Evolutionary conservation across 2,888 invertebrate genomes (phyloP), one percentile per base, ranked within the genome.

Genomic region (Dendrolimus houi): DNA sequence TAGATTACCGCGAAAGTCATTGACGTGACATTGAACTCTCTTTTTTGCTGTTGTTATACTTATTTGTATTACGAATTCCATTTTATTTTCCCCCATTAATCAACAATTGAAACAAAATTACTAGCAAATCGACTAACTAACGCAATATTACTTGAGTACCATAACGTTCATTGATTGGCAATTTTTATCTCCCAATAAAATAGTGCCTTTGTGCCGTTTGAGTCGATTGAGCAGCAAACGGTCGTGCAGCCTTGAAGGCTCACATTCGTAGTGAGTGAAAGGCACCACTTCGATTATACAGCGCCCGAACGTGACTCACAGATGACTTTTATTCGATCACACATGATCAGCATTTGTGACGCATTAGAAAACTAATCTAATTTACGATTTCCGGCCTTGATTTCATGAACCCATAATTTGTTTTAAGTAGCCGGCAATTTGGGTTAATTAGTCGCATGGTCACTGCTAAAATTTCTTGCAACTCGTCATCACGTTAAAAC

Each of bases 251-350:
- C 88, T 89, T 88, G 85, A 76, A 79, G 74, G 76, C 75, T 76
- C 74, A 71, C 75, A 81, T 79, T 83, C 72, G 73, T 81, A 85
- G 82, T 81, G 78, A 86, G 89, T 85, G 89, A 89, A 89, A 89
- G 89, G 88, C 78, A 67, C 67, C 69, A 68, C 68, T 65, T 70
- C 70, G 70, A 72, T 72, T 74, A 74, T 69, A 75, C 79, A 76
- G 76, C 72, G 69, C 69, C 59, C 56, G 60, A 65, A 69, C 76
- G 74, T 85, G 85, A 85, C 75, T 85, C 83, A 84, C 69, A 67
- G 64, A 70, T 75, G 72, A 71, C 71, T 78, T 75, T 72, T 72
- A 73, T 72, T 74, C 71, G 69, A 61, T 65, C 70, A 69, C 69
- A 67, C 64, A 66, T 60, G 57, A 57, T 61, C 57, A 59, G 55